phyloP scores from a whole-genome alignment of 2,797 vertebrate species.

The Strix occidentalis region DNA sequence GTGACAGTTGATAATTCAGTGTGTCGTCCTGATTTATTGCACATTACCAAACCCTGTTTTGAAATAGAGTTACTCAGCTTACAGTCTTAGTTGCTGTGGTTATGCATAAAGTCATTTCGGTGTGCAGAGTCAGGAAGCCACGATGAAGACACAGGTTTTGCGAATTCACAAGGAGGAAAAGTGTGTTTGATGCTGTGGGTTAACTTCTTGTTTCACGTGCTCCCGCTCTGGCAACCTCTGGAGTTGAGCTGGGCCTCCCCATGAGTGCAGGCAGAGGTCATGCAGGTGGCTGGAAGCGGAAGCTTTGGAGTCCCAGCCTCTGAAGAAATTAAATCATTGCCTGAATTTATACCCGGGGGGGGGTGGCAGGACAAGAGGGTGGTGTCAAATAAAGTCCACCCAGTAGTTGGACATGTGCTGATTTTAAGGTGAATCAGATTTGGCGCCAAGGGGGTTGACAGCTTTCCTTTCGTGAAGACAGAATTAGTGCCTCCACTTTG shows the following conservation, averaged over 20 bases:
- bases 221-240: not conserved
- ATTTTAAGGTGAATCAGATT: not conserved
- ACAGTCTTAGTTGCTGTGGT: not conserved
- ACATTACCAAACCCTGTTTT: not conserved
- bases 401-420: fast-evolving
- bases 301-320: not conserved
- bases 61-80: not conserved
- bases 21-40: not conserved
- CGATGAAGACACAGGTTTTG: not conserved
- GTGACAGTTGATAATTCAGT: not conserved
- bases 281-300: fast-evolving
- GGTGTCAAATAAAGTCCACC: not conserved
- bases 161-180: fast-evolving
- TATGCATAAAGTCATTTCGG: not conserved
- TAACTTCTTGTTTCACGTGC: not conserved
- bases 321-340: not conserved
- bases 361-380: not conserved
- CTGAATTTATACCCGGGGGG: not conserved
- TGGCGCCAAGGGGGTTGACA: not conserved
- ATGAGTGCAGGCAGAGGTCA: fast-evolving
- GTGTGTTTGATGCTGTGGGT: not conserved
- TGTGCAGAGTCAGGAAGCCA: not conserved
- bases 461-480: not conserved
- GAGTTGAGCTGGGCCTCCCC: not conserved
- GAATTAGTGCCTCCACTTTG: not conserved